Base-by-base conservation (phyloP, 2,797 vertebrate genomes). In the Arnoldichthys spilopterus region DNA sequence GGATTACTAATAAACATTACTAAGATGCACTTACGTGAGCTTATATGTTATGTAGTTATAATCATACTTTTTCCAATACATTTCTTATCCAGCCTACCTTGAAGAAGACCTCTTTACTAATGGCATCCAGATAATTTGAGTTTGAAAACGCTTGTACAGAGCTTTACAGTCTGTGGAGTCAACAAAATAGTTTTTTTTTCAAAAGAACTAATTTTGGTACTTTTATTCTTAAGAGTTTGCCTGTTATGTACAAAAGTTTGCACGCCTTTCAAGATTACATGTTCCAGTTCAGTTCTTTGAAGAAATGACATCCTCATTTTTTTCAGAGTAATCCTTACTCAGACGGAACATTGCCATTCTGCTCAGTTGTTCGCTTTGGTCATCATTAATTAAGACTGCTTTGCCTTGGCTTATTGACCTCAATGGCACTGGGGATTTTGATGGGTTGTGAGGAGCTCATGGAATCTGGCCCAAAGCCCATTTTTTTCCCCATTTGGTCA, bases 311-410 rank as follows among this genome's bases (percentile, higher is more conserved):
- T 49, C 7, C 28, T 11, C 20, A 67, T 61, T n/a, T 62, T 71
- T 74, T 8, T 54, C 43, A 0, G 6, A 26, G n/a, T 78, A 72
- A 45, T 81, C 58, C 9, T 71, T 45, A 26, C 77, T 72, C 8
- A 26, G 61, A 54, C 40, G 72, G 75, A 77, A 71, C 88, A 92
- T 91, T 92, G 81, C 89, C 76, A 93, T 93, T 92, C 91, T 69
- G 78, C 71, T 83, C 87, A 87, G 84, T 89, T 85, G 81, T 84
- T 64, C 68, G 89, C 86, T 85, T 89, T 90, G 93, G 91, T 93
- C 92, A 94, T 93, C 90, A 90, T 93, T 94, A 95, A 95, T 95
- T 94, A 95, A 94, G 91, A 92, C 79, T 80, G 88, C 89, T 91
- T 86, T 86, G 90, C 87, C 91, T 89, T 93, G 90, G 91, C 92